Evolutionary conservation across 2,797 vertebrate genomes (phyloP).

Genomic region (Falco biarmicus): DNA sequence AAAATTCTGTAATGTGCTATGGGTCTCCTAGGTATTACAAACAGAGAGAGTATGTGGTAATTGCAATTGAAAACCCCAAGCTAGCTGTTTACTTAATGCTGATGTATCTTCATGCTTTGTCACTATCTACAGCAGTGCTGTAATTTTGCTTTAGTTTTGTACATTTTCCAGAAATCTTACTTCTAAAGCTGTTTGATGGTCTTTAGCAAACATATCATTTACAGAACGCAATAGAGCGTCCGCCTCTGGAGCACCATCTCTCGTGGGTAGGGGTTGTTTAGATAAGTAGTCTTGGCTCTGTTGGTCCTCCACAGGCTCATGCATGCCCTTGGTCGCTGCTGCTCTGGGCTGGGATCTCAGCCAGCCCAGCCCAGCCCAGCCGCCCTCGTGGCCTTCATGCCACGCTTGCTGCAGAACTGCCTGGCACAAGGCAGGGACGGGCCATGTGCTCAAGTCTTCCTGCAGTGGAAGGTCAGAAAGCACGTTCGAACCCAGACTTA

Average conservation of each 20-base stretch:
- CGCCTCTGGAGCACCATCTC: neutral
- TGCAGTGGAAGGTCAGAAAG: fast-evolving
- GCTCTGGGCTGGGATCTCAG: neutral
- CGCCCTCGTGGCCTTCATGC: fast-evolving
- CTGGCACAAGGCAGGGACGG: neutral
- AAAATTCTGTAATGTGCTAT: slow-evolving; percentile 37
- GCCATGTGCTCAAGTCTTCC: neutral
- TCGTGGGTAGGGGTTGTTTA: fast-evolving
- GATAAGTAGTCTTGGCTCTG: neutral
- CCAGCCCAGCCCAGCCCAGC: neutral
- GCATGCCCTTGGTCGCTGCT: fast-evolving
- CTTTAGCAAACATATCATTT: neutral
- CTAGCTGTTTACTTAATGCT: slow-evolving; percentile 52
- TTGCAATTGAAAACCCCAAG: slow-evolving; percentile 51
- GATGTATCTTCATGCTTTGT: slow-evolving; percentile 40
- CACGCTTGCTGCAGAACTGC: neutral
- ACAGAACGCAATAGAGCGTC: neutral
- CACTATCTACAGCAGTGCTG: neutral
- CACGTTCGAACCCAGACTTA: neutral
- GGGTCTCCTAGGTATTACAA: slow-evolving; percentile 36
- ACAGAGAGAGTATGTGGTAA: slow-evolving; percentile 22
- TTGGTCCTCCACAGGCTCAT: fast-evolving
- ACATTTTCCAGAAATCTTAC: slow-evolving; percentile 11
- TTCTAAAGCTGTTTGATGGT: neutral
- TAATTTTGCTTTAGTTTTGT: slow-evolving; percentile 34